phyloP scores from a whole-genome alignment of 2,797 vertebrate species.

The Eulemur mongoz region DNA sequence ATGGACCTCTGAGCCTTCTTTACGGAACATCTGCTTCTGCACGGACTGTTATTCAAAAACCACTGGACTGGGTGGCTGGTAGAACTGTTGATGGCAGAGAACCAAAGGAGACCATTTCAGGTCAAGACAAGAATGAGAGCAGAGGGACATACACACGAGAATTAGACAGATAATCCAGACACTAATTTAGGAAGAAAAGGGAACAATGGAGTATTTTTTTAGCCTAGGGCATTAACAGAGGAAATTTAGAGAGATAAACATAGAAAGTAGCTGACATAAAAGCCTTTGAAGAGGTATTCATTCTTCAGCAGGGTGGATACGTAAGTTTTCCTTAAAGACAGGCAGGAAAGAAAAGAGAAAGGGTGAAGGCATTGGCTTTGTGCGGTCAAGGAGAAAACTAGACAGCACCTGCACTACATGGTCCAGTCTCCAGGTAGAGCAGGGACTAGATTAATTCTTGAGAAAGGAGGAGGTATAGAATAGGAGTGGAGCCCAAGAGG shows the following conservation, averaged over 20 bases:
- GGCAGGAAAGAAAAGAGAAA: neutral
- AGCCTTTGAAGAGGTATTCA: neutral
- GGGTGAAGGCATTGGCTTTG: neutral
- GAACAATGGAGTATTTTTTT: neutral
- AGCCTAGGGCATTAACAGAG: neutral
- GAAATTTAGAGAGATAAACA: neutral
- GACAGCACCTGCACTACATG: rapidly evolving
- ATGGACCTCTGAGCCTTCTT: neutral
- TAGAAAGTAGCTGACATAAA: neutral
- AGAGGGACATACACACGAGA: neutral
- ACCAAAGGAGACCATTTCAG: neutral
- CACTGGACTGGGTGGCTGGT: neutral
- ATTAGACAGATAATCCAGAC: neutral
- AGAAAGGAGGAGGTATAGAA: neutral
- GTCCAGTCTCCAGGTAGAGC: neutral
- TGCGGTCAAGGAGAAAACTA: neutral
- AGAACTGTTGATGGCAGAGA: neutral
- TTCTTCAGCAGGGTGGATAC: neutral
- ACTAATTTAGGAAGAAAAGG: neutral
- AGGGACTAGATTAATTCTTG: neutral
- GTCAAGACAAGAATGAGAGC: neutral
- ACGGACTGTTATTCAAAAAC: neutral
- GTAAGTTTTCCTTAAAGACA: neutral
- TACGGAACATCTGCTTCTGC: neutral
- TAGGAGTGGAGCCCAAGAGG: neutral